phyloP scores from a whole-genome alignment of 2,113 vertebrate genomes.

The Paedocypris sp. region DNA sequence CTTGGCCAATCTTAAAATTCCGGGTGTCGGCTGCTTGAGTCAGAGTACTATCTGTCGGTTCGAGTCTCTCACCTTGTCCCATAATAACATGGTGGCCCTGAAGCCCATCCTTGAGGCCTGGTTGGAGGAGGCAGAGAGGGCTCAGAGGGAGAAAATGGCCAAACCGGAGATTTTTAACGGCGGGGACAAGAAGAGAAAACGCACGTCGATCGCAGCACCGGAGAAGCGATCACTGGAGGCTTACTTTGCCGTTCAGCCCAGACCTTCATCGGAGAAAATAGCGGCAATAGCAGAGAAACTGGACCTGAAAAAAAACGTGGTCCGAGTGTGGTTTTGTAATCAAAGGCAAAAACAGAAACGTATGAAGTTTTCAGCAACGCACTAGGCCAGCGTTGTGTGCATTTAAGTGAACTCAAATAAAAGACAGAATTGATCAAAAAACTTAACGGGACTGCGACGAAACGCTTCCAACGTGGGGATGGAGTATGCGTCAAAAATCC shows the following conservation, averaged over 20 bases:
- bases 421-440: neutral
- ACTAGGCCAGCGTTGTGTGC: constrained; percentile 52
- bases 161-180: constrained; percentile 82
- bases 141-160: constrained; percentile 82
- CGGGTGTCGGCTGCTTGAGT: constrained; percentile 82
- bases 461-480: constrained; percentile 9
- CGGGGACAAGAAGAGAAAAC: constrained; percentile 83
- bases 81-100: constrained; percentile 92
- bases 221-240: constrained; percentile 86
- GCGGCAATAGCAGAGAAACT: constrained; percentile 87
- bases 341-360: constrained; percentile 91
- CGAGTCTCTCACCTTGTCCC: constrained; percentile 85
- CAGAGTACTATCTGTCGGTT: constrained; percentile 92
- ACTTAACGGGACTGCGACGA: neutral
- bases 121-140: constrained; percentile 85
- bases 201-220: constrained; percentile 81
- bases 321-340: constrained; percentile 89
- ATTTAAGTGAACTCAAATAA: neutral
- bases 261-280: constrained; percentile 86
- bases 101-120: constrained; percentile 88
- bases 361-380: constrained; percentile 92
- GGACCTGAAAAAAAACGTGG: constrained; percentile 92
- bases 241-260: constrained; percentile 81
- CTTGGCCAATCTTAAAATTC: constrained; percentile 86
- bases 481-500: constrained; percentile 32